These are phyloP conservation scores for Peromyscus leucopus DNA, from an alignment of 2,113 vertebrate species.

Conservation along the genomic window DNA sequence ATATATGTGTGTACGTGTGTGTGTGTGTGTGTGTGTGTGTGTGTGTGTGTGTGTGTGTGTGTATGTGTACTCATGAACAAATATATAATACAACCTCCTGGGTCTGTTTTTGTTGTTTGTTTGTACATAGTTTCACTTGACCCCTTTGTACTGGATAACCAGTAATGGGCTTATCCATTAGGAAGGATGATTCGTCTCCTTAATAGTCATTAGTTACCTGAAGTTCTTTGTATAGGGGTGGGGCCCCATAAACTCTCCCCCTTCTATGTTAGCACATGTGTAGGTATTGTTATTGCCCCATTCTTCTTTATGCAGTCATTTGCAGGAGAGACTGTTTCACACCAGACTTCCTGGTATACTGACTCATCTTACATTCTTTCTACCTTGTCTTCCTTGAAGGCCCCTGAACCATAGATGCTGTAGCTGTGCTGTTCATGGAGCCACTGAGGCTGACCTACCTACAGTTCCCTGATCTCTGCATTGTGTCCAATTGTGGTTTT, in stretches of 20 bases:
- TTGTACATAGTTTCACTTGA: neutral
- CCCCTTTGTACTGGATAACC: neutral
- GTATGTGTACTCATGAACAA: neutral
- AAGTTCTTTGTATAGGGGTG: neutral
- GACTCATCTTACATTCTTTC: neutral
- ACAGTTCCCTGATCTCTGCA: neutral
- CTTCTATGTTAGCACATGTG: neutral
- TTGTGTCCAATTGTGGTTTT: neutral
- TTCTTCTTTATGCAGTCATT: neutral
- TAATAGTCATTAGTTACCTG: neutral
- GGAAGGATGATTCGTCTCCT: neutral
- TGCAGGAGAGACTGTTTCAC: neutral
- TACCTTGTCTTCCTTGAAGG: neutral
- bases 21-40: neutral
- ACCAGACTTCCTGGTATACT: neutral
- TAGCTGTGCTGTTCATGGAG: neutral
- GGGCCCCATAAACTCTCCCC: neutral
- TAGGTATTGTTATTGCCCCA: neutral
- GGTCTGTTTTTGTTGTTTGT: neutral
- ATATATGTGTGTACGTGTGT: neutral
- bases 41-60: neutral
- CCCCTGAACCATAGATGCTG: too few relatives aligned
- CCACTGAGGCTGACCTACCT: neutral
- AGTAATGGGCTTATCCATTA: neutral
- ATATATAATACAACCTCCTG: neutral